Conservation (phyloP, 2,888 invertebrate species). For the Xiphydria camelus region DNA sequence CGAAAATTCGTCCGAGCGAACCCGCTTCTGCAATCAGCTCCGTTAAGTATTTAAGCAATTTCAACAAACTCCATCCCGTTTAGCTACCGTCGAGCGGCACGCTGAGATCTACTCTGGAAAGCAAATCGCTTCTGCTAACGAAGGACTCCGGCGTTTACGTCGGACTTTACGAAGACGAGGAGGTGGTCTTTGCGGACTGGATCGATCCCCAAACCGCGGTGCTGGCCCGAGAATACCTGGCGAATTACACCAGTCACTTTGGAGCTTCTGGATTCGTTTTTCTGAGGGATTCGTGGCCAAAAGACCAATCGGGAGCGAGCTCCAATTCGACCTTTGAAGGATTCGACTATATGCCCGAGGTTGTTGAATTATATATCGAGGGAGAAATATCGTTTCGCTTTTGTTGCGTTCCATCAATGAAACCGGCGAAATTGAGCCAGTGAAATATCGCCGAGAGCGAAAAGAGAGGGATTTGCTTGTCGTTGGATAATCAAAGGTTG, state of each 20-base stretch:
- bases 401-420: too few species aligned
- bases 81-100: too few species aligned
- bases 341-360: conserved; percentile 35
- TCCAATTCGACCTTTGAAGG: background rate
- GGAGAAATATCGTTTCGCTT: too few species aligned
- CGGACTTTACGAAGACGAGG: conserved; percentile 19
- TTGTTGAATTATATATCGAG: conserved; percentile 15
- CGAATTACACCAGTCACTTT: conserved; percentile 21
- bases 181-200: conserved; percentile 36
- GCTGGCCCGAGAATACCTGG: conserved; percentile 12
- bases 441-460: too few species aligned
- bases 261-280: conserved; percentile 14
- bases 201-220: conserved; percentile 11
- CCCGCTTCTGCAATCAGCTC: background rate
- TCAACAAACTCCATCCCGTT: too few species aligned
- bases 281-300: conserved; percentile 34
- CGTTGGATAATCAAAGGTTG: too few species aligned
- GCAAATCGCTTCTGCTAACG: conserved; percentile 14
- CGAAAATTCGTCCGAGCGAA: background rate
- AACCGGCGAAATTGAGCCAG: too few species aligned
- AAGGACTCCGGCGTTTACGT: conserved; percentile 15
- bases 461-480: too few species aligned
- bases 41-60: background rate
- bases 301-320: conserved; percentile 16
- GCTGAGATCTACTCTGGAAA: background rate